phyloP scores from a whole-genome alignment of 1,140 invertebrate species.

The Oncopeltus fasciatus region DNA sequence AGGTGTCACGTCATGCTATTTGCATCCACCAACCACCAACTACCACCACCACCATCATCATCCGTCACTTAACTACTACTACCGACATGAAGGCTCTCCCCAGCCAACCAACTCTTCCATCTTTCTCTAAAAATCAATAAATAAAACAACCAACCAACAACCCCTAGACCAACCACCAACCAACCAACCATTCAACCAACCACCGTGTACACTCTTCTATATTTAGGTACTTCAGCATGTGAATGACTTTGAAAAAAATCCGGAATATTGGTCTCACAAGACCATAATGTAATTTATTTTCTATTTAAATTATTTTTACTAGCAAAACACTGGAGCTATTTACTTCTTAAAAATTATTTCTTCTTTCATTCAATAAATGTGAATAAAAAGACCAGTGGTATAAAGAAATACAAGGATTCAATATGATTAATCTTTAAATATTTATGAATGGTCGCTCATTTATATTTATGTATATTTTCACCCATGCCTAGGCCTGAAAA shows the following conservation, averaged over 20 bases:
- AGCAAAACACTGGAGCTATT: background rate
- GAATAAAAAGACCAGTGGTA: too few relatives aligned
- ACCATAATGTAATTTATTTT: too few relatives aligned
- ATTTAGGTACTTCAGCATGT: conserved; percentile 19
- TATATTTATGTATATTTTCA: too few relatives aligned
- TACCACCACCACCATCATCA: conserved; percentile 18
- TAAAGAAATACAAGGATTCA: too few relatives aligned
- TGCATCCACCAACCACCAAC: too few relatives aligned
- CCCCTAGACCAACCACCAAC: conserved; percentile 19
- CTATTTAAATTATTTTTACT: background rate
- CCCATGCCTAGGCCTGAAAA: too few relatives aligned
- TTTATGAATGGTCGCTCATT: too few relatives aligned
- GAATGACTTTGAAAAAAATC: conserved; percentile 7
- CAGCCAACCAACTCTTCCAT: conserved; percentile 12
- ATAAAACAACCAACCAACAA: conserved; percentile 19
- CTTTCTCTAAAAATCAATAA: conserved; percentile 15
- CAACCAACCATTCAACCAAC: conserved; percentile 18
- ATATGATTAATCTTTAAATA: too few relatives aligned
- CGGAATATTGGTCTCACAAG: background rate
- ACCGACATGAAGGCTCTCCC: conserved; percentile 18
- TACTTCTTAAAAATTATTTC: too few relatives aligned
- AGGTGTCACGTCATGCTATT: conserved; percentile 16
- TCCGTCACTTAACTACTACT: conserved; percentile 17
- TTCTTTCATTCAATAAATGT: too few relatives aligned
- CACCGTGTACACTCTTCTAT: conserved; percentile 16